Evolutionary conservation across 2,888 invertebrate genomes (phyloP), one percentile per base, ranked within the genome.

Genomic region (Caenorhabditis panamensis): DNA sequence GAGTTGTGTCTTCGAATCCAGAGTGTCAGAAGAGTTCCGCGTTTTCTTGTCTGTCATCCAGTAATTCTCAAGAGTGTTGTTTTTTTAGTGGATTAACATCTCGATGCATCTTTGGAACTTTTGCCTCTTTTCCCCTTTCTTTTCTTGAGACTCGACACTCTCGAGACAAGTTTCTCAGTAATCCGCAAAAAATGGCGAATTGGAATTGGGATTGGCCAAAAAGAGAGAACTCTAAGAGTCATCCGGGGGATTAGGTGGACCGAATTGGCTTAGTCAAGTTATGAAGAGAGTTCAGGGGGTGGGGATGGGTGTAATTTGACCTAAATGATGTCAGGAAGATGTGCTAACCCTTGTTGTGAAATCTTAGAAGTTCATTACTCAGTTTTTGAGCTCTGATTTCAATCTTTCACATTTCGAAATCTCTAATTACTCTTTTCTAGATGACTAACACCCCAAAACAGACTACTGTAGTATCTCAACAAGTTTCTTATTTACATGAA

Each of bases 31-130:
- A 49, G 20, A 49, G 49, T 49, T 49, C 49, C 49, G 49, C n/a
- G n/a, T n/a, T n/a, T n/a, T n/a, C n/a, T n/a, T 18, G 20, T 49
- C 44, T 9, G 13, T 44, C 20, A 49, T 18, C 59, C 54, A 53
- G 53, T 54, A 54, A 72, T 72, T 72, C 72, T 58, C 56, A 49
- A 72, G 72, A 56, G 63, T 36, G 47, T 63, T 56, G 22, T 53
- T 24, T 41, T 71, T 31, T 61, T n/a, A n/a, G 41, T 16, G 41
- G 41, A 41, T 41, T 41, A 41, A 41, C n/a, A n/a, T n/a, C n/a
- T n/a, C n/a, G n/a, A n/a, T n/a, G n/a, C 41, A 41, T 41, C 41
- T 41, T 41, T 13, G 2, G 41, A 41, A 41, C 41, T 41, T 41
- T 41, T 41, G 9, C 13, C 41, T 16, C 8, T 41, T 69, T 31